Evolutionary conservation across 2,888 invertebrate genomes (phyloP).

Genomic region (Ditylenchus weischeri): DNA sequence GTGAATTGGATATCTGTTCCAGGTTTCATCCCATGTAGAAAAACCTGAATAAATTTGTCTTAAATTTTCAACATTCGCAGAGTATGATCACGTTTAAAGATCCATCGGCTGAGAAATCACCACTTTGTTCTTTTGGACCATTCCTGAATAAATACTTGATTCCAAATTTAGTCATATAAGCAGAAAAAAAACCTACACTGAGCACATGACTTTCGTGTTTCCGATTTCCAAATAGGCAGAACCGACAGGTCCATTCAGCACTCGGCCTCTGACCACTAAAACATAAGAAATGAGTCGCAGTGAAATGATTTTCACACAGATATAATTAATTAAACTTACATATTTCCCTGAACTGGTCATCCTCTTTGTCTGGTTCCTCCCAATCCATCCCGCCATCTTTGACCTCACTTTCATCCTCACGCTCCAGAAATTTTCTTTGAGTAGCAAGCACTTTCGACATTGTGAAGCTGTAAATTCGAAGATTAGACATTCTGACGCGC

Average conservation of each 20-base stretch:
- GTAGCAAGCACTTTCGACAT: constrained; percentile 13
- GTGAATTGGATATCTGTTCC: constrained; percentile 12
- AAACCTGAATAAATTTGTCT: not conserved
- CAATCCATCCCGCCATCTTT: not conserved
- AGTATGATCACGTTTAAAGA: constrained; percentile 16
- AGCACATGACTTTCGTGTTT: constrained; percentile 32
- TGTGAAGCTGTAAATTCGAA: not conserved
- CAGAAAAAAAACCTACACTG: constrained; percentile 27
- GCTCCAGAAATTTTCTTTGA: not conserved
- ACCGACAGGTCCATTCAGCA: constrained; percentile 28
- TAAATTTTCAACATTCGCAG: not conserved
- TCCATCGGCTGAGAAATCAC: constrained; percentile 13
- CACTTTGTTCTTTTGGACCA: constrained; percentile 25
- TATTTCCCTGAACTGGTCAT: constrained; percentile 5
- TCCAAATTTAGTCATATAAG: not conserved
- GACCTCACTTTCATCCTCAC: not conserved
- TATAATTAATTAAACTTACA: not conserved
- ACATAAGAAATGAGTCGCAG: not conserved
- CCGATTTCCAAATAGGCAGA: constrained; percentile 33
- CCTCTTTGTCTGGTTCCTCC: not conserved
- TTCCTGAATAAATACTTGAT: constrained; percentile 20
- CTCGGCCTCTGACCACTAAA: constrained; percentile 28
- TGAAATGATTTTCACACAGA: not conserved
- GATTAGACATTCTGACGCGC: not conserved
- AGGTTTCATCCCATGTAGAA: constrained; percentile 17